Evolutionary conservation across 35 echinoderm and acorn worm genomes (phyloP).

Genomic region (Anneissia japonica): DNA sequence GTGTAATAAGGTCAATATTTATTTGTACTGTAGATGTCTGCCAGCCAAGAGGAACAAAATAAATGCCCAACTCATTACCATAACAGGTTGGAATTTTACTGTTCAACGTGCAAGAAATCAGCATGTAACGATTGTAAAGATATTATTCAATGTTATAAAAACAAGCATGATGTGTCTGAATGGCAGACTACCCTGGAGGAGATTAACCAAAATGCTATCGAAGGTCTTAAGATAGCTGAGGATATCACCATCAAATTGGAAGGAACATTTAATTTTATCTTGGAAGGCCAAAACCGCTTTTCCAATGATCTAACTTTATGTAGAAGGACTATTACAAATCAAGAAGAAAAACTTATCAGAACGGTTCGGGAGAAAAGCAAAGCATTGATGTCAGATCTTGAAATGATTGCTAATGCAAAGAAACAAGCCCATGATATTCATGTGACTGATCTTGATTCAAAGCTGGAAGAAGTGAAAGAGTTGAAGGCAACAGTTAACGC

Average conservation of each 20-base stretch:
- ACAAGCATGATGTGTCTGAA: neutral
- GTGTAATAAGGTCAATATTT: too few species aligned
- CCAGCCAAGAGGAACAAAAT: neutral
- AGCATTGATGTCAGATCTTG: neutral
- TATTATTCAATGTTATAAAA: neutral
- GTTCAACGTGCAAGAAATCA: neutral
- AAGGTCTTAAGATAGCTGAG: neutral
- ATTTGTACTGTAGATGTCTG: neutral
- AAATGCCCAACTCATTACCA: neutral
- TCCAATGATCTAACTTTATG: neutral
- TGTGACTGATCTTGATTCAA: neutral
- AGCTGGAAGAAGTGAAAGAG: neutral
- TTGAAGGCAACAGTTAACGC: neutral
- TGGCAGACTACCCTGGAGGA: neutral
- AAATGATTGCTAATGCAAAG: neutral
- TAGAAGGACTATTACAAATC: neutral
- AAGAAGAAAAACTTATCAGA: neutral
- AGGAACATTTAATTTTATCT: neutral
- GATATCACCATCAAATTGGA: neutral
- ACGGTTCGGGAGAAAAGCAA: neutral
- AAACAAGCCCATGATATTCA: neutral
- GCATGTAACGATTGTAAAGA: neutral
- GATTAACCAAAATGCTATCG: neutral
- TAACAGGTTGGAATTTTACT: neutral
- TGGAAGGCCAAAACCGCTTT: neutral